These are phyloP conservation scores for Idaea straminata DNA, from an alignment of 2,888 invertebrate species.

Conservation along the genomic window DNA sequence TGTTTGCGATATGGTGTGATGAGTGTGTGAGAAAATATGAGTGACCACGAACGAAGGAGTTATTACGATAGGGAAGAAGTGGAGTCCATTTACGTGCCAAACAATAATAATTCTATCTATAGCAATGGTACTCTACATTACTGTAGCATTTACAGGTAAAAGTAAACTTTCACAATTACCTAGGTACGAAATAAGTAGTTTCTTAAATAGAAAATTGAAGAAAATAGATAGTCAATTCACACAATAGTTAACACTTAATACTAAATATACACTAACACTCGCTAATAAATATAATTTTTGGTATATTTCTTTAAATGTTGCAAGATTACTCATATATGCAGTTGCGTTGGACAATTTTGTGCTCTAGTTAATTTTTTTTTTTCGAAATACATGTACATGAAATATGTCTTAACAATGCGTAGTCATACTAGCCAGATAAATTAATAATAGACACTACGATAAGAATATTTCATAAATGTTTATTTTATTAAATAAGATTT, in stretches of 20 bases:
- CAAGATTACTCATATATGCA: not conserved
- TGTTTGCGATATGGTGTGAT: conserved; percentile 29
- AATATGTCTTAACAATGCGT: not conserved
- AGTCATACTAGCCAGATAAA: not conserved
- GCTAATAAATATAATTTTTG: not conserved
- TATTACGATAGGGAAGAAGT: conserved; percentile 62
- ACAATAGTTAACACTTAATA: too few relatives aligned
- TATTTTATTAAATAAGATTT: too few relatives aligned
- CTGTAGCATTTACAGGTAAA: conserved; percentile 79
- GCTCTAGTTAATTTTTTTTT: conserved; percentile 5
- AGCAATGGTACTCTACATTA: conserved; percentile 81
- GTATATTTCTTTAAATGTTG: not conserved
- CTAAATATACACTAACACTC: too few relatives aligned
- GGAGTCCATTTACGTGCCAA: conserved; percentile 60
- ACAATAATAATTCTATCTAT: conserved; percentile 73
- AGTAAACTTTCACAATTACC: conserved; percentile 1
- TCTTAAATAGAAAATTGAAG: too few relatives aligned
- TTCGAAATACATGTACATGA: not conserved
- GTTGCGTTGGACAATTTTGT: conserved; percentile 3
- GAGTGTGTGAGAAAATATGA: conserved; percentile 47
- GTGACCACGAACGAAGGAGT: conserved; percentile 62
- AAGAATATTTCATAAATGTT: not conserved
- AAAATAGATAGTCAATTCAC: too few relatives aligned
- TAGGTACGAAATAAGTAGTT: conserved; percentile 7
- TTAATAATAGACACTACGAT: not conserved